Conservation (phyloP, 2,888 invertebrate species). For the Conomelus anceps region DNA sequence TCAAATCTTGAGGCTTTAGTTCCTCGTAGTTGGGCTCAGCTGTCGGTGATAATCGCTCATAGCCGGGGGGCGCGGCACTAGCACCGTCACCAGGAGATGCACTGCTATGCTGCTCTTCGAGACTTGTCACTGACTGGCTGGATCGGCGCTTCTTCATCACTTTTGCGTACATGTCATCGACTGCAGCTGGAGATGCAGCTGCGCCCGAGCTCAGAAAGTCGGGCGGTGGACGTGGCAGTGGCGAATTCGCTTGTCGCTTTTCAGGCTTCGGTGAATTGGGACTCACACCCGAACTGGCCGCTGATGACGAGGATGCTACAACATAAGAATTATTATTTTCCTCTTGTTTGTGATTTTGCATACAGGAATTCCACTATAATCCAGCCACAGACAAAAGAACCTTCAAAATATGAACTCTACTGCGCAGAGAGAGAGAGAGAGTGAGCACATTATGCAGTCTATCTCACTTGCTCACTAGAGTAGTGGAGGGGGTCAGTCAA, state of each 20-base stretch:
- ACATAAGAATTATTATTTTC: too few species aligned
- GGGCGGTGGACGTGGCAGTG: conserved; percentile 76
- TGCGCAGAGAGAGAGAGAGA: too few species aligned
- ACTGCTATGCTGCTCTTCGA: conserved; percentile 36
- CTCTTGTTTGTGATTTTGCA: too few species aligned
- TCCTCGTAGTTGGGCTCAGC: conserved; percentile 78
- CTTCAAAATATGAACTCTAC: too few species aligned
- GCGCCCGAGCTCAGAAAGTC: conserved; percentile 34
- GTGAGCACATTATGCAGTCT: too few species aligned
- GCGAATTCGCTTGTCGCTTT: conserved; percentile 83
- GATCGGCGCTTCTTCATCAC: conserved; percentile 60
- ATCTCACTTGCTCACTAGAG: too few species aligned
- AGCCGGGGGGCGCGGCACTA: conserved; percentile 35
- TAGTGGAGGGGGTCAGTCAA: too few species aligned
- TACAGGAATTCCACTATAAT: too few species aligned
- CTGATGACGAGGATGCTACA: conserved; percentile 63
- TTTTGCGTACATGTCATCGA: conserved; percentile 89
- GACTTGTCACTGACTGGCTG: conserved; percentile 34
- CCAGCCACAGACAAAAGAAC: too few species aligned
- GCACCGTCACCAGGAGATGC: conserved; percentile 34
- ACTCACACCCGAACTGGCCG: conserved; percentile 62
- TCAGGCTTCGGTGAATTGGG: conserved; percentile 84
- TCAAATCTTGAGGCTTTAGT: conserved; percentile 43
- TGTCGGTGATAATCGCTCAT: conserved; percentile 42
- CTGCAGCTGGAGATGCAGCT: conserved; percentile 52